Evolutionary conservation across 2,113 vertebrate genomes (phyloP).

Genomic region (Pionites leucogaster): DNA sequence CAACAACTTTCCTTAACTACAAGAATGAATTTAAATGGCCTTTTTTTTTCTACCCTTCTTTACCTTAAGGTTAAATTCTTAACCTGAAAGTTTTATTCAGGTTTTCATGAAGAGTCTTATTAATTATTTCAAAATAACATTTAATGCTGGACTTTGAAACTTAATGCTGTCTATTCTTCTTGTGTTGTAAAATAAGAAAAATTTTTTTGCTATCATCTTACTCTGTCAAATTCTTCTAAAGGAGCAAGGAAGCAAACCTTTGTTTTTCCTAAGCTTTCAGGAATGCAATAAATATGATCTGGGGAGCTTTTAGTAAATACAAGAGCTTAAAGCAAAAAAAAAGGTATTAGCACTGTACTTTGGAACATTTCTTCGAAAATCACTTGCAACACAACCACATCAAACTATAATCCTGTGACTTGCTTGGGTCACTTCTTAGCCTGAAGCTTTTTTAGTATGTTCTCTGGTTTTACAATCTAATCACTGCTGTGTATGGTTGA

Average conservation of each 20-base stretch:
- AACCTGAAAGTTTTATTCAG: slow-evolving; percentile 11
- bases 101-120: neutral
- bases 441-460: neutral
- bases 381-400: neutral
- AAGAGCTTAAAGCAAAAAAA: neutral
- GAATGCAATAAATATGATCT: neutral
- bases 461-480: slow-evolving; percentile 29
- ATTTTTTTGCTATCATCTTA: neutral
- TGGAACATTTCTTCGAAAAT: neutral
- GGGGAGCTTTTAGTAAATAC: neutral
- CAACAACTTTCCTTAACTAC: neutral
- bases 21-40: slow-evolving; percentile 28
- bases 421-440: neutral
- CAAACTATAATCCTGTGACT: neutral
- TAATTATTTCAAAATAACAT: neutral
- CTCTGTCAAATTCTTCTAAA: neutral
- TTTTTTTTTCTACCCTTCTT: slow-evolving; percentile 16
- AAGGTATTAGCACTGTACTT: neutral
- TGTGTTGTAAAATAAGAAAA: neutral
- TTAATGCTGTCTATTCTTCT: neutral
- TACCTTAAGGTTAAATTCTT: neutral
- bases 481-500: neutral
- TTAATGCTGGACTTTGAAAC: neutral
- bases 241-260: neutral
- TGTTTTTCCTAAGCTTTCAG: neutral